Evolutionary conservation across 2,797 vertebrate species (phyloP).

Genomic region (Pseudochirops cupreus): DNA sequence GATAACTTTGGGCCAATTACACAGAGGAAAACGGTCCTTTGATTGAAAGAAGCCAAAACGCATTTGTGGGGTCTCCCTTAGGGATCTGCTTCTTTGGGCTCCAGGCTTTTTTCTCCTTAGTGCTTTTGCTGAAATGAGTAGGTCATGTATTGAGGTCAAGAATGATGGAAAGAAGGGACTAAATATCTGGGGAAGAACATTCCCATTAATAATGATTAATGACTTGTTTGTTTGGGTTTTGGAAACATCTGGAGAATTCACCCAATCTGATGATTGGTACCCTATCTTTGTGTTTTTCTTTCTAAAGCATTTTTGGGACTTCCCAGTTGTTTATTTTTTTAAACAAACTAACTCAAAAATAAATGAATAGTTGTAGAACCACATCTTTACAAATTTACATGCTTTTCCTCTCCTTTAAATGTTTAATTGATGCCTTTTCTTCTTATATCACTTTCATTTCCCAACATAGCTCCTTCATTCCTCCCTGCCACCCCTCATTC

Average conservation of each 20-base stretch:
- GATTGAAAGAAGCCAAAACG: slow-evolving; percentile 26
- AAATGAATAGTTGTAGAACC: background rate
- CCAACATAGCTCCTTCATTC: background rate
- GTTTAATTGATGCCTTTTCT: background rate
- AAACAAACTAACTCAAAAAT: slow-evolving; percentile 35
- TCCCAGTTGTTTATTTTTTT: background rate
- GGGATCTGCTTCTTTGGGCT: background rate
- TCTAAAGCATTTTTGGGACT: slow-evolving; percentile 17
- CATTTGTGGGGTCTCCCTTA: background rate
- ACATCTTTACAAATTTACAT: background rate
- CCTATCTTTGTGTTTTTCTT: slow-evolving; percentile 23
- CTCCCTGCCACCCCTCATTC: background rate
- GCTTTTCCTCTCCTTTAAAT: background rate
- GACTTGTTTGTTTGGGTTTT: slow-evolving; percentile 23
- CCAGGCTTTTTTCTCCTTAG: background rate
- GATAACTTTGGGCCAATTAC: slow-evolving; percentile 29
- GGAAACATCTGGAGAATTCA: slow-evolving; percentile 3
- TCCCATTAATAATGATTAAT: slow-evolving; percentile 16
- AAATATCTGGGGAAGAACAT: slow-evolving; percentile 29
- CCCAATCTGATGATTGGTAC: background rate
- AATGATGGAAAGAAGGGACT: slow-evolving; percentile 28
- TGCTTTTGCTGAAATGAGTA: slow-evolving; percentile 19
- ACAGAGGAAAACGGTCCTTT: slow-evolving; percentile 42
- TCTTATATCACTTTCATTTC: slow-evolving; percentile 35
- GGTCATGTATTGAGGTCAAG: slow-evolving; percentile 46